A percentile compares a stretch with the other conserved stretches of the same genome.
Conservation (phyloP, 2,888 invertebrate genomes). For the Bombyx huttoni region DNA sequence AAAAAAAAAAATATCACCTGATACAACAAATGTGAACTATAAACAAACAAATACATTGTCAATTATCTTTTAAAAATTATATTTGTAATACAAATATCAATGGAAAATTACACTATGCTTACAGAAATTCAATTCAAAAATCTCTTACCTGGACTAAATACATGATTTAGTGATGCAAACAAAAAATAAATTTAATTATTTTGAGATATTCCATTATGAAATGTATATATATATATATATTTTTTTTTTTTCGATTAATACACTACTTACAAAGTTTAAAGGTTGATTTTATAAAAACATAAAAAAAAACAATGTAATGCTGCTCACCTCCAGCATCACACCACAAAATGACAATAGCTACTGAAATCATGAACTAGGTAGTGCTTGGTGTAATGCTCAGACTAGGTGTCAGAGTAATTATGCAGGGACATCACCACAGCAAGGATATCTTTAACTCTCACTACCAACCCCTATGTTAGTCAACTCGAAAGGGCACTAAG, state of each 20-base stretch:
- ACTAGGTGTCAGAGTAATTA: constrained; percentile 11
- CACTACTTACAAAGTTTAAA: constrained; percentile 28
- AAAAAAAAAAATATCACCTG: constrained; percentile 65
- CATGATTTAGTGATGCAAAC: constrained; percentile 29
- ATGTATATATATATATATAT: constrained; percentile 25
- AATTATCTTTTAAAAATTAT: constrained; percentile 45
- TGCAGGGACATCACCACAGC: constrained; percentile 38
- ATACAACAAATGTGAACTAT: constrained; percentile 50
- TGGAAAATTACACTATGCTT: constrained; percentile 26
- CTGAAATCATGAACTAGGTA: constrained; percentile 24
- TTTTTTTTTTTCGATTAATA: constrained; percentile 21
- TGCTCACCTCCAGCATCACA: constrained; percentile 31
- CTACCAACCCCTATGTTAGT: constrained; percentile 33
- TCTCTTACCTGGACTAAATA: constrained; percentile 25
- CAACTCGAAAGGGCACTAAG: constrained; percentile 62
- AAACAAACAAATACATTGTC: constrained; percentile 56
- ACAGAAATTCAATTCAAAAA: constrained; percentile 32
- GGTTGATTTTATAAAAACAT: constrained; percentile 36
- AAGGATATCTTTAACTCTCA: constrained; percentile 1
- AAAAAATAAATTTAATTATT: constrained; percentile 20
- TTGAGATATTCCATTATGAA: constrained; percentile 34
- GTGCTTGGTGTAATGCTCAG: constrained; percentile 23
- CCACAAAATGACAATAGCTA: constrained; percentile 37
- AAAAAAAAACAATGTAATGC: constrained; percentile 38
- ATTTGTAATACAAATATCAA: constrained; percentile 42